Percentiles rank a stretch among this genome's conserved stretches.
Evolutionary conservation across 2,888 invertebrate species (phyloP).

Genomic region (Litoditis marina): DNA sequence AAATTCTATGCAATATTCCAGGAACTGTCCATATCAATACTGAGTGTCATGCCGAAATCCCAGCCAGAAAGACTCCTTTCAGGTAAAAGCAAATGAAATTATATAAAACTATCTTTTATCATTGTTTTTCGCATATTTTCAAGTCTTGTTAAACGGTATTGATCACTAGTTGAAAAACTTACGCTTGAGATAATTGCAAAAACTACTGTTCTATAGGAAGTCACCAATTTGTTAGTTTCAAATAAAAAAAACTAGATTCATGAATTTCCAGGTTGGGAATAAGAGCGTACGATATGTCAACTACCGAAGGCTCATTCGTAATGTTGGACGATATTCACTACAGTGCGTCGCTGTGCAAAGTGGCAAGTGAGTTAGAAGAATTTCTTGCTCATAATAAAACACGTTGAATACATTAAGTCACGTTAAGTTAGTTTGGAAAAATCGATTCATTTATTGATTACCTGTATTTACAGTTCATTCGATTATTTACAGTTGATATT

Average conservation of each 20-base stretch:
- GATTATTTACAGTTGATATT: too few relatives aligned
- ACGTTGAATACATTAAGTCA: not conserved
- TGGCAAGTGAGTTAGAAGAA: constrained; percentile 44
- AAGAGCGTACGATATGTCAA: constrained; percentile 57
- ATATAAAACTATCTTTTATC: not conserved
- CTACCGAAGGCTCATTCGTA: constrained; percentile 57
- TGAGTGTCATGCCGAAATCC: constrained; percentile 53
- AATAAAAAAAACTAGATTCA: not conserved
- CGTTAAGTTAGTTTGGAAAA: too few relatives aligned
- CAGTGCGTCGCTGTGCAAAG: constrained; percentile 56
- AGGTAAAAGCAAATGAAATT: too few relatives aligned
- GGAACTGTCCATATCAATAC: constrained; percentile 47
- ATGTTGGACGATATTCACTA: constrained; percentile 60
- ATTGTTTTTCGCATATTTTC: too few relatives aligned
- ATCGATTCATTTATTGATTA: too few relatives aligned
- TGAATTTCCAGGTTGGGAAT: constrained; percentile 31
- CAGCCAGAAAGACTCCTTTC: constrained; percentile 52
- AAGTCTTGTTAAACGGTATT: too few relatives aligned
- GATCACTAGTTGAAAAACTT: too few relatives aligned
- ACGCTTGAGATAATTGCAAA: too few relatives aligned
- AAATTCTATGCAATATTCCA: constrained; percentile 13
- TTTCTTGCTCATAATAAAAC: not conserved
- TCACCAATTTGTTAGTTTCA: too few relatives aligned
- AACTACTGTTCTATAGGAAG: too few relatives aligned
- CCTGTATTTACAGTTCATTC: too few relatives aligned